phyloP scores from a whole-genome alignment of 2,888 invertebrate species.

The Athripsodes cinereus region DNA sequence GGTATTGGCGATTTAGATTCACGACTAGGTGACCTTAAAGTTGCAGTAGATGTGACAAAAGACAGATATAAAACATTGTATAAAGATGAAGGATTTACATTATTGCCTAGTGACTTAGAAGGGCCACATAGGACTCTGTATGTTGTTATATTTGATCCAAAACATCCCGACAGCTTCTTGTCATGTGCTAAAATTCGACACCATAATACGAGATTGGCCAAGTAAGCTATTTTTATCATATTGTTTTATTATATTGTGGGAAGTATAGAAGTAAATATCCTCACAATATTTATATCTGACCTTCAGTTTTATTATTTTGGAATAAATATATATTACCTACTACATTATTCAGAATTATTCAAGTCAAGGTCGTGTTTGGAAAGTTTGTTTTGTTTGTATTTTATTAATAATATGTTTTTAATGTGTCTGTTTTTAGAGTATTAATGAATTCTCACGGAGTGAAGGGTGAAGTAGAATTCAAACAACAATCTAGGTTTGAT shows the following conservation, averaged over 20 bases:
- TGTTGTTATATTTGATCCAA: conserved; percentile 73
- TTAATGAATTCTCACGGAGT: conserved; percentile 73
- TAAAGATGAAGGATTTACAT: conserved; percentile 64
- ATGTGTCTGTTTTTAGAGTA: conserved; percentile 56
- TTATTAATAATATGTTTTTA: too few relatives aligned
- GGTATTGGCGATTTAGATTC: conserved; percentile 75
- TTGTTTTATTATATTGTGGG: too few relatives aligned
- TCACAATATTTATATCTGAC: too few relatives aligned
- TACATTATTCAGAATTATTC: too few relatives aligned
- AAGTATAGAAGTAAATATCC: too few relatives aligned
- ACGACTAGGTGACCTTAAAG: conserved; percentile 68
- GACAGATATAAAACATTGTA: conserved; percentile 54
- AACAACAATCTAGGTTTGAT: conserved; percentile 76
- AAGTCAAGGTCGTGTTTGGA: too few relatives aligned
- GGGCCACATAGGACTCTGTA: conserved; percentile 73
- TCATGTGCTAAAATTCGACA: conserved; percentile 77
- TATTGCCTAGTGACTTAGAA: conserved; percentile 66
- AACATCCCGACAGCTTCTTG: conserved; percentile 68
- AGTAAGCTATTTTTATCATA: conserved; percentile 49
- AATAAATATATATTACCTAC: too few relatives aligned
- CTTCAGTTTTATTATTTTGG: too few relatives aligned
- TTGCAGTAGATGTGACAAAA: conserved; percentile 57
- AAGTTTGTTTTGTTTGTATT: too few relatives aligned
- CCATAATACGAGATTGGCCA: conserved; percentile 58
- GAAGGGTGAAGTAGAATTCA: conserved; percentile 69